Evolutionary conservation across 1,140 invertebrate species (phyloP), one percentile per base, ranked within the genome.

Genomic region (Chlorops oryzae): DNA sequence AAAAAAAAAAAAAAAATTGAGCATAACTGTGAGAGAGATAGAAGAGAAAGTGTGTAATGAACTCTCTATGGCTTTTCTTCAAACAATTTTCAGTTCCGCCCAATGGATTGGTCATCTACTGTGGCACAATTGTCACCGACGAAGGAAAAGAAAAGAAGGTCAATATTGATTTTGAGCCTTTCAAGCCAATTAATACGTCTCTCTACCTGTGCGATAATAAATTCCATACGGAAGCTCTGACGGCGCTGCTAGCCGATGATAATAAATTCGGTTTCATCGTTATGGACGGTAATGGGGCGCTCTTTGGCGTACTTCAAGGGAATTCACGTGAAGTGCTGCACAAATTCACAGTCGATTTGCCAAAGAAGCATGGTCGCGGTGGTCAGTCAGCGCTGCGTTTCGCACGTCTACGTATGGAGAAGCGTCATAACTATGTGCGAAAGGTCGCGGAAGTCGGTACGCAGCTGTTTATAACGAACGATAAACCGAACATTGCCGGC

Each of bases 141-240:
- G 96, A 99, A 79, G 96, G 96, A 21, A 99, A 99, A 75, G 96
- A 99, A 73, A 99, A 98, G 77, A 99, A 99, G 81, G 96, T 99
- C 3, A 99, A 99, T 77, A 99, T 99, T 63, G 96, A 99, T 80
- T 99, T 99, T 78, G 96, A 99, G 77, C 96, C 96, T 39, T 99
- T 99, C 75, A 97, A 98, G 77, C 94, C 96, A 52, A 98, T 99
- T 70, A 99, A 99, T 77, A 99, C 96, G 47, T 99, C 96, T 17
- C 78, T 98, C 9, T 99, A 99, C 76, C 80, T 99, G 49, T 99
- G 96, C 76, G 96, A 99, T 80, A 99, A 99, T 75, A 99, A 99
- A 80, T 95, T 95, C 74, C 92, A 95, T 72, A 94, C 92, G 9
- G 92, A 95, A 78, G 94, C 94, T n/a, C 77, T 98, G 46, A 95